phyloP scores from a whole-genome alignment of 1,140 invertebrate species.

The Hestina assimilis region DNA sequence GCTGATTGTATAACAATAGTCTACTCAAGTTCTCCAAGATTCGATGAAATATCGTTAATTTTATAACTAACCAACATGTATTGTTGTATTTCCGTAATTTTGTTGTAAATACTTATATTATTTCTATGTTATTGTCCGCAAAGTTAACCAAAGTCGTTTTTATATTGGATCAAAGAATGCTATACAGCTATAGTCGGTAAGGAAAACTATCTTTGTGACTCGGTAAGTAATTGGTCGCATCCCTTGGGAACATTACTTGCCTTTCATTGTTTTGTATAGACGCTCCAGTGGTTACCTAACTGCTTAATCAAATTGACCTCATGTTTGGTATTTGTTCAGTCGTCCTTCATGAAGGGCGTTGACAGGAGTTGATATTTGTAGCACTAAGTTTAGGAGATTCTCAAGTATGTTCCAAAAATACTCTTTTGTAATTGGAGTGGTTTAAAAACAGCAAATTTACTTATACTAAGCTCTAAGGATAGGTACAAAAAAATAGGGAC shows the following conservation, averaged over 20 bases:
- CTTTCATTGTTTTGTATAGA: constrained; percentile 46
- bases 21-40: constrained; percentile 4
- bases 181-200: constrained; percentile 10
- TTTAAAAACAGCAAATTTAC: too few relatives aligned
- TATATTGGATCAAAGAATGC: not conserved
- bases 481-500: too few relatives aligned
- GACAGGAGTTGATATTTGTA: too few relatives aligned
- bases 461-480: too few relatives aligned
- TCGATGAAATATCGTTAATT: not conserved
- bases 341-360: too few relatives aligned
- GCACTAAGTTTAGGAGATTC: too few relatives aligned
- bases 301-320: constrained; percentile 7
- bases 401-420: too few relatives aligned
- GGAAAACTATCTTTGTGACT: constrained; percentile 29
- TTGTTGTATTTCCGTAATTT: too few relatives aligned
- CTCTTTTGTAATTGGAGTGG: too few relatives aligned
- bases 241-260: constrained; percentile 38
- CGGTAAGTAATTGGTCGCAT: constrained; percentile 58
- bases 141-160: too few relatives aligned
- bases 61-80: not conserved
- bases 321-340: not conserved
- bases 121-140: too few relatives aligned
- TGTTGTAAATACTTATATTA: too few relatives aligned
- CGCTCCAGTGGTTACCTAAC: constrained; percentile 1
- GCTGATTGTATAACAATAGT: constrained; percentile 34